Evolutionary conservation across 2,113 vertebrate genomes (phyloP).

Genomic region (Damaliscus lunatus): DNA sequence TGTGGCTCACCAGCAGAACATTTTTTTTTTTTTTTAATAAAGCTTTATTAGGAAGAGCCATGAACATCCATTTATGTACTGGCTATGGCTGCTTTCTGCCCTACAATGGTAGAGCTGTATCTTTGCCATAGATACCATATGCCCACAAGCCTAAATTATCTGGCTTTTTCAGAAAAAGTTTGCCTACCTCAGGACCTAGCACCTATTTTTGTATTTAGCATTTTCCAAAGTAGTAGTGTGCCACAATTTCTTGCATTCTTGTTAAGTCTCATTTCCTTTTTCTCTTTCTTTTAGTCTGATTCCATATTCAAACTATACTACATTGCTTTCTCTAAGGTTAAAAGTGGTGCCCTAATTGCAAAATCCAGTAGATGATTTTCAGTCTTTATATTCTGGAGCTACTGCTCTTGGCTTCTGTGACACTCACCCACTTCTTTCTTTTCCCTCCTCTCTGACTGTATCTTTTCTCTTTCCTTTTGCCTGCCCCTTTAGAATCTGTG

Average conservation of each 20-base stretch:
- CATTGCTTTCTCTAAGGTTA: not conserved
- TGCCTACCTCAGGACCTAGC: not conserved
- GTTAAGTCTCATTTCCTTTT: not conserved
- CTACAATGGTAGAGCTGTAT: not conserved
- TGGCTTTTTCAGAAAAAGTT: not conserved
- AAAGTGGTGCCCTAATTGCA: not conserved
- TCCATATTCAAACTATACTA: not conserved
- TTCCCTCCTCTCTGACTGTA: not conserved
- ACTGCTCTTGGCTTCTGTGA: not conserved
- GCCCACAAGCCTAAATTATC: not conserved
- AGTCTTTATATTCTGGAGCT: not conserved
- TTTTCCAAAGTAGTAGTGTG: not conserved
- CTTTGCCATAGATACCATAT: not conserved
- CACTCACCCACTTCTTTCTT: not conserved
- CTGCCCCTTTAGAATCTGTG: not conserved
- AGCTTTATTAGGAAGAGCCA: not conserved
- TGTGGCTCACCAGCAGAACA: not conserved
- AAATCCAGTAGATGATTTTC: not conserved
- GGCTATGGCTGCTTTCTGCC: not conserved
- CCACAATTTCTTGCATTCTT: not conserved
- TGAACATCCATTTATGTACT: not conserved
- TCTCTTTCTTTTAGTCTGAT: not conserved
- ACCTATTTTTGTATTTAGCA: not conserved
- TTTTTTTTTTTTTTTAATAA: not conserved
- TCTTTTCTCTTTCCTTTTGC: not conserved